These are phyloP conservation scores for Acrocyrtus sp. DNA, from an alignment of 2,888 invertebrate genomes.

Conservation along the genomic window DNA sequence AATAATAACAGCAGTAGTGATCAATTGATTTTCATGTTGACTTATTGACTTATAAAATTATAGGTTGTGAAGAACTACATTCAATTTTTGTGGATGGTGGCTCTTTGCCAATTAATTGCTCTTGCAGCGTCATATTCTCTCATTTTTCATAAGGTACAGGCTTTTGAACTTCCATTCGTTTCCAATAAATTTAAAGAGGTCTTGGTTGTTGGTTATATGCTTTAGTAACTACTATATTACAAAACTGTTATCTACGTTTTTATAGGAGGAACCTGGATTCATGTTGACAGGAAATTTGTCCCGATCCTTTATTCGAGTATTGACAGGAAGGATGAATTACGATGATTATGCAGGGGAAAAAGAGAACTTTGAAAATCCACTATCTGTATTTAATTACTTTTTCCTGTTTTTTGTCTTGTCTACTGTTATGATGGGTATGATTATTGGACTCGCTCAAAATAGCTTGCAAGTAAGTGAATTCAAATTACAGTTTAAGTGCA, in stretches of 20 bases:
- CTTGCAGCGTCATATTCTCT: constrained; percentile 31
- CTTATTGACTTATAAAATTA: too few species aligned
- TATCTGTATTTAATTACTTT: constrained; percentile 31
- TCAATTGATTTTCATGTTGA: too few species aligned
- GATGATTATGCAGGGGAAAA: constrained; percentile 31
- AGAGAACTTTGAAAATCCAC: constrained; percentile 20
- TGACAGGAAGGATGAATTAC: constrained; percentile 41
- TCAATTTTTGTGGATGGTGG: constrained; percentile 48
- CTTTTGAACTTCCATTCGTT: neutral
- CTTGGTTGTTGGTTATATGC: too few species aligned
- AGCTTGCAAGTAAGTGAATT: constrained; percentile 14
- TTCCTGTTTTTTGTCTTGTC: constrained; percentile 32
- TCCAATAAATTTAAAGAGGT: neutral
- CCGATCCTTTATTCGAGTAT: constrained; percentile 17
- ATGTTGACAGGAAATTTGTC: constrained; percentile 23
- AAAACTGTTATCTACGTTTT: too few species aligned
- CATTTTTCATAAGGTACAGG: constrained; percentile 41
- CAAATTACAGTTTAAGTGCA: too few species aligned
- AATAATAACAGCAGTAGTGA: too few species aligned
- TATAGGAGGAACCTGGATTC: constrained; percentile 17
- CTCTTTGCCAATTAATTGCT: constrained; percentile 38
- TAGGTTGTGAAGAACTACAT: constrained; percentile 45
- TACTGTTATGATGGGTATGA: constrained; percentile 45
- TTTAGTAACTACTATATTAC: too few species aligned
- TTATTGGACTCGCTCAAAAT: constrained; percentile 37